phyloP scores from a whole-genome alignment of 2,797 vertebrate species.

The Heterohyrax brucei region DNA sequence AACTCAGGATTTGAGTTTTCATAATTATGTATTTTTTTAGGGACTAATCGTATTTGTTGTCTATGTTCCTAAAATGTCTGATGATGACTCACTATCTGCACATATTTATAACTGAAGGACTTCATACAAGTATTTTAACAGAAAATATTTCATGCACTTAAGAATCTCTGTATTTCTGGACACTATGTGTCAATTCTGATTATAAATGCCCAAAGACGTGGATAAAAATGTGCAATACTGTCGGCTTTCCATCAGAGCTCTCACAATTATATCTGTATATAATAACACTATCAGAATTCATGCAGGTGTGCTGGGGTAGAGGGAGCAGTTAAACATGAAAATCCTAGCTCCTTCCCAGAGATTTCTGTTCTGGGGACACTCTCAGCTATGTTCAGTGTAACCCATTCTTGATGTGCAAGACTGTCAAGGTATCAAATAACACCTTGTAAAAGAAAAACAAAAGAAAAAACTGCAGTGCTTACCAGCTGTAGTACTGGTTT shows the following conservation, averaged over 20 bases:
- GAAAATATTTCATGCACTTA: constrained; percentile 14
- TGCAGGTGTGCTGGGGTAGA: no score
- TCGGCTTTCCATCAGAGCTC: neutral
- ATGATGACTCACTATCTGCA: neutral
- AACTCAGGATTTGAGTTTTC: constrained; percentile 3
- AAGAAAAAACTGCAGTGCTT: constrained; percentile 62
- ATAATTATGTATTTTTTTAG: constrained; percentile 47
- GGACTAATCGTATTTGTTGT: constrained; percentile 7
- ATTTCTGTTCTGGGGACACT: neutral
- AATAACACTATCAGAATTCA: neutral
- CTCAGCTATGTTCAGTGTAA: neutral
- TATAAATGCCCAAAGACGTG: neutral
- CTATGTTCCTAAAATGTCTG: constrained; percentile 28
- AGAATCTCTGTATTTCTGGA: constrained; percentile 25
- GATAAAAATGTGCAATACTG: neutral
- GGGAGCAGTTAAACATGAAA: neutral
- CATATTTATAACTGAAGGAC: constrained; percentile 27
- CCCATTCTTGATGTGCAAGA: neutral
- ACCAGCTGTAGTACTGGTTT: constrained; percentile 89
- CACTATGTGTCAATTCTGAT: constrained; percentile 5
- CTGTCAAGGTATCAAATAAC: neutral
- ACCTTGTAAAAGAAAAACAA: neutral
- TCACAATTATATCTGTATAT: neutral
- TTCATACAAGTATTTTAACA: constrained; percentile 7
- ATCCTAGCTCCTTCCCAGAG: neutral